These are phyloP conservation scores for Megaceryle maxima DNA, from an alignment of 2,113 vertebrate genomes.

Conservation along the genomic window DNA sequence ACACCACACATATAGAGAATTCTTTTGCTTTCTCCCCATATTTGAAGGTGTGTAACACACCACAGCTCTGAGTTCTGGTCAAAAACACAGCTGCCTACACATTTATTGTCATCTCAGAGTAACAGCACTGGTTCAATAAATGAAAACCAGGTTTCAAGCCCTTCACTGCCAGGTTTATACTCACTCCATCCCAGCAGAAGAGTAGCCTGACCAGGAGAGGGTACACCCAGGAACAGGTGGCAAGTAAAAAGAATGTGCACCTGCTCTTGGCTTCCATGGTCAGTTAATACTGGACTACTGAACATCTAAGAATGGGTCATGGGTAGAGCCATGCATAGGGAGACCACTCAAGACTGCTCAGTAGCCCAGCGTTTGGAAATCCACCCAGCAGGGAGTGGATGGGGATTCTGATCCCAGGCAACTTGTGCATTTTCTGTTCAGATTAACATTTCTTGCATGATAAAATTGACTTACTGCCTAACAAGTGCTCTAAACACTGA, in stretches of 20 bases:
- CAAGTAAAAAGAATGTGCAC: neutral
- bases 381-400: neutral
- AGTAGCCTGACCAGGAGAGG: neutral
- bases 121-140: neutral
- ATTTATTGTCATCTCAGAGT: neutral
- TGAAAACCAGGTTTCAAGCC: neutral
- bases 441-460: neutral
- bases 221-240: neutral
- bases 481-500: neutral
- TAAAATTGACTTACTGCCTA: neutral
- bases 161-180: neutral
- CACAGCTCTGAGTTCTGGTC: neutral
- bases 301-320: neutral
- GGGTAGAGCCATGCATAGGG: too few relatives aligned
- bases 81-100: neutral
- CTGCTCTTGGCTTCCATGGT: neutral
- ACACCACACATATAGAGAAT: neutral
- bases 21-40: neutral
- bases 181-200: neutral
- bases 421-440: neutral
- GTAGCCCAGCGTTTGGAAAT: neutral
- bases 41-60: neutral
- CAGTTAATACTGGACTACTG: neutral
- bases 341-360: neutral
- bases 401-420: neutral